Base-by-base conservation (phyloP, 2,797 vertebrate species). In the Eospalax fontanierii region DNA sequence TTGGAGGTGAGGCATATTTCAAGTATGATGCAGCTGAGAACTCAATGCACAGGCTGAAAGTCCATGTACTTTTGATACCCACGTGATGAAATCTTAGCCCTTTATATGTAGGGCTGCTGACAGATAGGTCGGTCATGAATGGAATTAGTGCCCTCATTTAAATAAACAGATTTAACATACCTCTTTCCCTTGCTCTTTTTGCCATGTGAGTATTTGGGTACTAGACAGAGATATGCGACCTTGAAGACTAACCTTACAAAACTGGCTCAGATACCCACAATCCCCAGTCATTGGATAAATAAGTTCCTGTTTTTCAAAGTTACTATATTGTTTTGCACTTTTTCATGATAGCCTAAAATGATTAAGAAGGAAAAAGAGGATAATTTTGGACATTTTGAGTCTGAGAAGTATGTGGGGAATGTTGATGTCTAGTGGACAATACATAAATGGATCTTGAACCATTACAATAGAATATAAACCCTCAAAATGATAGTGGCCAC, bases 341-440 rank as follows among this genome's bases (percentile, higher is more conserved):
- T 70, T 6, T 65, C 68, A 38, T 4, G 35, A 28, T 33, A 66
- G 15, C 18, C n/a, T 21, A 43, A 65, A 83, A 24, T 83, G 18
- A 73, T 9, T 12, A 71, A 63, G 7, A 33, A 26, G 5, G 89
- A 74, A 4, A 43, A 26, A 79, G 35, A 40, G 19, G 24, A 71
- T 68, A 28, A 74, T 50, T 82, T 95, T 70, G 28, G 4, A 82
- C 1, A 38, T 92, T 95, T 68, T 74, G 57, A 87, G 22, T 70
- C 82, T 71, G 40, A 93, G 35, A 38, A 65, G 19, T 76, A 57
- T 66, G 33, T 50, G 75, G 65, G 46, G 79, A 89, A 73, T 86
- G n/a, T n/a, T n/a, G 12, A 50, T 75, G 30, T 10, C 16, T 78
- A 82, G 9, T 85, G 15, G 38, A 14, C 3, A 78, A 24, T 85